Base-by-base conservation (phyloP, 2,888 invertebrate species). In the Gibbula magus region DNA sequence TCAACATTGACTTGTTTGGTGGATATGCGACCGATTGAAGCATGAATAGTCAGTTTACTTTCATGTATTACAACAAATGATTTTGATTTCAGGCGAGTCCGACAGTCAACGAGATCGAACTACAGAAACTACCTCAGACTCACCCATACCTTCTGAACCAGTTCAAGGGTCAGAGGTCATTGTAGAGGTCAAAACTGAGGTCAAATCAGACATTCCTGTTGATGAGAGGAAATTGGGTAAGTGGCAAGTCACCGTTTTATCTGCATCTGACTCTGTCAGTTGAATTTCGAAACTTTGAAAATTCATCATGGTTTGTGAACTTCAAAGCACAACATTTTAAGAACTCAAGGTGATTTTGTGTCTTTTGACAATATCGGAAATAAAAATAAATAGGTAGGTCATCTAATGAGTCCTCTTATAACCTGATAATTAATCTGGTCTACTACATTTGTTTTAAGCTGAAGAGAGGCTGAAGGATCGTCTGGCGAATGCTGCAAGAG, bases 391-490 rank as follows among this genome's bases (percentile, higher is more conserved):
- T 54, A 54, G n/a, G 20, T 54, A 54, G 18, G 10, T 10, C n/a
- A 18, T 16, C 0, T 54, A 54, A 54, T 20, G 4, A 5, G 35
- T 35, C 45, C 13, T 45, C 45, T 13, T 45, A 8, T 35, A 5
- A 35, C 35, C 13, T 45, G 45, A 45, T 13, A 8, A 35, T 35
- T 3, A 3, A 35, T 5, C 13, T 45, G 5, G 45, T 35, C 35
- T 35, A 35, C 8, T 3, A 45, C 18, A 29, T 18, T 32, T 32
- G 8, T 66, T 84, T 85, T 56, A 85, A 93, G 93, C 91, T 82
- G 93, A 93, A 82, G 92, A 93, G 77, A 88, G 89, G 56, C 81
- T 93, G 45, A 91, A 91, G 78, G 93, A 93, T 80, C 87, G 89
- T 54, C 83, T 93, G 20, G 92, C 92, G 3, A 87, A 88, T 2